Base-by-base conservation (phyloP, 2,888 invertebrate genomes). In the Physocephala rufipes region DNA sequence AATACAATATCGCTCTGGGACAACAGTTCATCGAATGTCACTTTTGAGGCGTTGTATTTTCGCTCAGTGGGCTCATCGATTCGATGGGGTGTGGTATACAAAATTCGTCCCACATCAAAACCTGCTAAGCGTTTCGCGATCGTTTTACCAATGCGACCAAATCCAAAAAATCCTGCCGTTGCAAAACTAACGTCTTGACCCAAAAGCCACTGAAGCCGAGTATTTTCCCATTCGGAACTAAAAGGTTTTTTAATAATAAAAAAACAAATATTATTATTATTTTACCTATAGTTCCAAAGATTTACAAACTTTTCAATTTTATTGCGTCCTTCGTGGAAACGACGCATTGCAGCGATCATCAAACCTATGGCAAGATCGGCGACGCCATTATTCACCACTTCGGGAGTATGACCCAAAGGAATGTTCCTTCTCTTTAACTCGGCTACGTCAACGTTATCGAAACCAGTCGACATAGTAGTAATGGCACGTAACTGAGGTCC, bases 401-500 rank as follows among this genome's bases (percentile, higher is more conserved):
- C 87, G 0, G 95, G 94, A 0, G 95, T 94, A 79, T 94, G 91
- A 0, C 95, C 95, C 1, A 96, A 87, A n/a, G 88, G 88, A 64
- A 97, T 91, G 2, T 91, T 90, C 55, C 92, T 88, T 70, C 87
- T 88, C 82, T 90, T 91, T 47, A 96, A 86, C 81, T 91, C 94
- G 0, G 87, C 85, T 0, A 93, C 78, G 81, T 96, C 94, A 19
- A 97, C 89, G 77, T 94, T 93, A 81, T 97, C 95, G 74, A 91
- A 89, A 13, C 97, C 97, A 0, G 95, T 95, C 0, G 96, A 94
- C 91, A 94, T 92, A 0, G 95, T 91, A 0, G 92, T 90, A 3
- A 97, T 88, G 0, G 91, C 90, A 86, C 93, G 93, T 67, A 96
- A 82, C 67, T 89, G 88, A 0, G 91, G 88, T 4, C 95, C 86